phyloP scores from a whole-genome alignment of 2,797 vertebrate species.

The Schizopygopsis pylzovi region DNA sequence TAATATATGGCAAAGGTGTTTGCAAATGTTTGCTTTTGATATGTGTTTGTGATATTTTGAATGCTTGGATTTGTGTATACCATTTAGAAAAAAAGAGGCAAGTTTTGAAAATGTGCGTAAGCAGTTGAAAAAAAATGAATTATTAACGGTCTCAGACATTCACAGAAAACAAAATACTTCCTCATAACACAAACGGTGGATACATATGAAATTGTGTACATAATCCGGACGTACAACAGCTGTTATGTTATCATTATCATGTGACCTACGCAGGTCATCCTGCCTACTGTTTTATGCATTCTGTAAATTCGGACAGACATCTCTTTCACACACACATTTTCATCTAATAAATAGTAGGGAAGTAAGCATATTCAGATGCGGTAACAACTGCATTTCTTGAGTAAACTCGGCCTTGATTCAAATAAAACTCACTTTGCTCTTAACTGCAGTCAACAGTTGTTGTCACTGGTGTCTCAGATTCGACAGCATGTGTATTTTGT shows the following conservation, averaged over 20 bases:
- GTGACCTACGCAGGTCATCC: not conserved
- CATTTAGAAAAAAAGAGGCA: no score
- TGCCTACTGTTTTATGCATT: not conserved
- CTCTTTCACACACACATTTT: not conserved
- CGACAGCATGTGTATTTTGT: slow-evolving; percentile 26
- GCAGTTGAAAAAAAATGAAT: not conserved
- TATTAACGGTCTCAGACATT: not conserved
- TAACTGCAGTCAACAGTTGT: not conserved
- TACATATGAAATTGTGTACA: not conserved
- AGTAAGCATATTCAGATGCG: not conserved
- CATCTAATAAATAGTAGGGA: not conserved
- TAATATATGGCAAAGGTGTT: no score
- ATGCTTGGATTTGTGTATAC: no score
- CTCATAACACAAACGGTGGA: not conserved
- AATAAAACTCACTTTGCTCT: not conserved
- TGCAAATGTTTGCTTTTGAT: no score
- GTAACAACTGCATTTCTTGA: not conserved
- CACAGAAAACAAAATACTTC: not conserved
- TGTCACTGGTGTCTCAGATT: not conserved
- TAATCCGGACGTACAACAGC: not conserved
- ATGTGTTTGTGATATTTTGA: no score
- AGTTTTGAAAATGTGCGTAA: no score
- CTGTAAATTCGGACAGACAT: not conserved
- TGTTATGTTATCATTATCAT: not conserved
- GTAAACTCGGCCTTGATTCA: not conserved